Base-by-base conservation (phyloP, 2,888 invertebrate species). In the Parapristionchus giblindavisi region DNA sequence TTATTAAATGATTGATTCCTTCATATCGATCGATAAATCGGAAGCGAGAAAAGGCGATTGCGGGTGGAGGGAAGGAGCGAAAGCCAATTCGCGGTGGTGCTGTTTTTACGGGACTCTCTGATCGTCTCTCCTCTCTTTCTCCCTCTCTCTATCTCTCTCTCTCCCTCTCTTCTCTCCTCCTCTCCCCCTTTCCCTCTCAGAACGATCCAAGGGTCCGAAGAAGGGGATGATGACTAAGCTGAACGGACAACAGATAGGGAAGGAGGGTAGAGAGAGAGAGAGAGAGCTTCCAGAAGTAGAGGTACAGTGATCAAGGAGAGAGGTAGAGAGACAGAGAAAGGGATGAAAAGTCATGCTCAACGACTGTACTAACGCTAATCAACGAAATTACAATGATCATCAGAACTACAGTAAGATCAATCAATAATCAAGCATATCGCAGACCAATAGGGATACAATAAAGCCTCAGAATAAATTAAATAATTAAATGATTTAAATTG, bases 231-330 rank as follows among this genome's bases (percentile, higher is more conserved):
- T 56, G 71, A 71, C 71, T 56, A 71, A 71, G 71, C 43, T 27
- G 27, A 40, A 71, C 34, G 43, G 52, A 48, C 52, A 68, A 51
- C 60, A 74, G 3, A 63, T 11, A 17, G 27, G 27, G 36, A 24
- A 61, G 24, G 58, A 38, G 8, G 32, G 73, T 61, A 68, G 54
- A 75, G 54, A 65, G 65, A 56, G 51, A 48, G 65, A 70, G 51
- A 63, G 63, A 27, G 52, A 65, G 52, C 66, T 17, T 11, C 63
- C 21, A 48, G 38, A 60, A 36, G 60, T 24, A 60, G 29, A 24
- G 24, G 27, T 4, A 34, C 29, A 74, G 40, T 63, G 56, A 48
- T 61, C 65, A 58, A 21, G 43, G 58, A 56, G 72, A 63, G n/a
- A 17, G n/a, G 24, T n/a, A 43, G 66, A 52, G 29, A 32, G 51